phyloP scores from a whole-genome alignment of 2,888 invertebrate species.

The Melangyna quadrimaculata region DNA sequence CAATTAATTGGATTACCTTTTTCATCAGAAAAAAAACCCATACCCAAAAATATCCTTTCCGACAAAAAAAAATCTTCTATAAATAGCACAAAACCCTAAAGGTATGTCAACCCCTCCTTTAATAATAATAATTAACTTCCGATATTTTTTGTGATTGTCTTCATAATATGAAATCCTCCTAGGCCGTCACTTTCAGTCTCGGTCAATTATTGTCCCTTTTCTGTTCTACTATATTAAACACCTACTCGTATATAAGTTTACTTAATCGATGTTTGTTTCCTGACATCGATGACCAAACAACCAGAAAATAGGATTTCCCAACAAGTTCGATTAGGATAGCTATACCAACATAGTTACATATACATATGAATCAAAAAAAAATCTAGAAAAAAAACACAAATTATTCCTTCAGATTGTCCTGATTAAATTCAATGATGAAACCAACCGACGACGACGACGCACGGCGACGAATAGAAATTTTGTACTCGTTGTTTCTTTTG shows the following conservation, averaged over 20 bases:
- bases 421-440: neutral
- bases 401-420: neutral
- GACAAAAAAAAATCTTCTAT: neutral
- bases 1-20: neutral
- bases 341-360: neutral
- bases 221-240: neutral
- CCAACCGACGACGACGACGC: neutral
- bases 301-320: neutral
- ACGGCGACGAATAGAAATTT: too few relatives aligned
- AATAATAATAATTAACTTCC: neutral
- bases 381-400: neutral
- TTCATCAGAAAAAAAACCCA: neutral
- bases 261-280: neutral
- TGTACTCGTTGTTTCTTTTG: neutral
- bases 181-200: neutral
- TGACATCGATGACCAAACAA: neutral
- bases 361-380: neutral
- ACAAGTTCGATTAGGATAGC: neutral
- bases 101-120: neutral
- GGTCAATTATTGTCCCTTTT: neutral
- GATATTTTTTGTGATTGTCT: neutral
- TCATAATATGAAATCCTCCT: neutral
- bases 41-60: neutral
- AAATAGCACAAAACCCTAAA: neutral
- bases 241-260: neutral